Evolutionary conservation across 2,797 vertebrate genomes (phyloP), one percentile per base, ranked within the genome.

Genomic region (Etheostoma nigrum): DNA sequence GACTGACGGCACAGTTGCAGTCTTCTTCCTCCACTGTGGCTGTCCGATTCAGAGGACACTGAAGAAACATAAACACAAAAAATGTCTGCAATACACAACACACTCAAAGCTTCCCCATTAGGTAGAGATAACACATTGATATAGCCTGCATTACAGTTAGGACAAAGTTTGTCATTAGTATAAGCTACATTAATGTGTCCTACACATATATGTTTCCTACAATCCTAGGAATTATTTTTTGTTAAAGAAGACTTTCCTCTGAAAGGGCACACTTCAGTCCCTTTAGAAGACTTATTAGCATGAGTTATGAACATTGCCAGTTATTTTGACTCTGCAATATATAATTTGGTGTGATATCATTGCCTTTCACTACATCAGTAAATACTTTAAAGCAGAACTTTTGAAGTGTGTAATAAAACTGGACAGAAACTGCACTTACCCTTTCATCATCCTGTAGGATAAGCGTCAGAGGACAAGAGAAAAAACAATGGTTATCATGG

Each of bases 371-470:
- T 21, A 13, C 7, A 36, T 60, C 30, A n/a, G 42, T 33, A 53
- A 60, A 52, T n/a, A 33, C 4, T 14, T 55, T 40, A 6, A 19
- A 62, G 11, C 10, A 47, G 11, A 45, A 45, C 15, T 25, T 45
- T 6, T 45, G 0, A 59, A 69, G 18, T 18, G 12, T 71, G 42
- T n/a, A 14, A 47, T 49, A 5, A 47, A 55, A 36, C 55, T 44
- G 0, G 30, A 25, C 2, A 14, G n/a, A 78, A 68, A 1, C 5
- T 23, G 40, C 55, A 88, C 95, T 93, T 85, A 96, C 96, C 94
- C 95, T 93, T 48, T 95, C 94, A 87, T 96, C 95, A 72, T 96
- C 92, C 96, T 96, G 89, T 15, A 54, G 42, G 47, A 61, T 16
- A 58, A 74, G 19, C 61, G 49, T 66, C 40, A 79, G 6, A 81